A percentile compares a stretch with the other conserved stretches of the same genome.
Evolutionary conservation across 2,113 vertebrate genomes (phyloP).

Genomic region (Tychaedon coryphoeus): DNA sequence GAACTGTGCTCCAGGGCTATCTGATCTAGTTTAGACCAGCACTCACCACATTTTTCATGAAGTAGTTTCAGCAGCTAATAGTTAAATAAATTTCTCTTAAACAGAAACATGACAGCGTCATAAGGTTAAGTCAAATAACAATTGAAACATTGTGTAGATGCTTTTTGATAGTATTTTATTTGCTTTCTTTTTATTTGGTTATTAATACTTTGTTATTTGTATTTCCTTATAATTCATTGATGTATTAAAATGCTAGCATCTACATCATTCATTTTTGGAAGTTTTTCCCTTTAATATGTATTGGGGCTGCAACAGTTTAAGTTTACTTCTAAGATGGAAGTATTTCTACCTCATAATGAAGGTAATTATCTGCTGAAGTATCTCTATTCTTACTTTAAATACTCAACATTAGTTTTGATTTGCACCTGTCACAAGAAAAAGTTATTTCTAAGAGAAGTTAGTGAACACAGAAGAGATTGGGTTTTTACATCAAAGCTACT

Average conservation of each 20-base stretch:
- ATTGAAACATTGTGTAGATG: background rate
- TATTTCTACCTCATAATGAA: background rate
- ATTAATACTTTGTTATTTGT: background rate
- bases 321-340: background rate
- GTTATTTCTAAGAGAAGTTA: background rate
- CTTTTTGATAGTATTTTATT: background rate
- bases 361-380: background rate
- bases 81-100: background rate
- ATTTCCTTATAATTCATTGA: background rate
- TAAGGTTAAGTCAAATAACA: background rate
- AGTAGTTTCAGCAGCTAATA: background rate
- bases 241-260: background rate
- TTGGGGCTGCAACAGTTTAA: background rate
- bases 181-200: background rate
- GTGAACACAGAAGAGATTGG: background rate
- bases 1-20: background rate
- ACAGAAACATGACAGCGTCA: background rate
- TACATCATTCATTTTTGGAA: background rate
- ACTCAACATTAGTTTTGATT: background rate
- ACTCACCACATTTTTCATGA: background rate
- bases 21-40: background rate
- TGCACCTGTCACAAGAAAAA: background rate
- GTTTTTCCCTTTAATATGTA: background rate
- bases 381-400: background rate
- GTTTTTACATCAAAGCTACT: background rate